phyloP scores from a whole-genome alignment of 2,797 vertebrate species.

The Sandelia bainsii region DNA sequence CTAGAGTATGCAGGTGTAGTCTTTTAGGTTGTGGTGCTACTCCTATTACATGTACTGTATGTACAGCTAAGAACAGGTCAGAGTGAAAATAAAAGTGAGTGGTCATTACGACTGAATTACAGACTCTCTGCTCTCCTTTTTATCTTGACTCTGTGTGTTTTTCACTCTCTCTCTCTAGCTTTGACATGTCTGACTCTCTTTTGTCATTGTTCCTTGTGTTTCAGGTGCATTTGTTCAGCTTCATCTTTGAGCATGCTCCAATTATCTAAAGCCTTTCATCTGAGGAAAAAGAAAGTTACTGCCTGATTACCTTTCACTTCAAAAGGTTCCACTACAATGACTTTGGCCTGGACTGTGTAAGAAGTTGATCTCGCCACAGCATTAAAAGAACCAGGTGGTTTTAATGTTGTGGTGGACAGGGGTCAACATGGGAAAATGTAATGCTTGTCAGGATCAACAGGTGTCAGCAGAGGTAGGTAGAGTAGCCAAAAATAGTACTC shows the following conservation, averaged over 20 bases:
- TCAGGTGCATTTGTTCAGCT: conserved; percentile 38
- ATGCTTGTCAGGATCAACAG: too few relatives aligned
- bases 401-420: too few relatives aligned
- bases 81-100: conserved; percentile 9
- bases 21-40: conserved; percentile 8
- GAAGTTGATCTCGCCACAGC: not conserved
- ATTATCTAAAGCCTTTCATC: conserved; percentile 69
- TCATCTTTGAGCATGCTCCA: conserved; percentile 39
- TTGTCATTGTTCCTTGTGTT: not conserved
- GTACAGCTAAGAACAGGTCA: conserved; percentile 11
- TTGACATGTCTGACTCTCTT: not conserved
- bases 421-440: too few relatives aligned
- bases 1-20: not conserved
- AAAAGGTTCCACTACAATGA: conserved; percentile 41
- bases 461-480: too few relatives aligned
- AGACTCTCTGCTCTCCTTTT: conserved; percentile 17
- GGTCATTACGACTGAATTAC: conserved; percentile 27
- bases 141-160: not conserved
- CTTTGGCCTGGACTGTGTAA: conserved; percentile 2
- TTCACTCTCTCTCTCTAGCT: conserved; percentile 1
- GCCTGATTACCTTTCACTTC: conserved; percentile 50
- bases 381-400: too few relatives aligned
- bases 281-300: conserved; percentile 27
- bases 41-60: not conserved
- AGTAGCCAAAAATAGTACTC: too few relatives aligned